Base-by-base conservation (phyloP, 2,888 invertebrate species). In the Corythucha ciliata region DNA sequence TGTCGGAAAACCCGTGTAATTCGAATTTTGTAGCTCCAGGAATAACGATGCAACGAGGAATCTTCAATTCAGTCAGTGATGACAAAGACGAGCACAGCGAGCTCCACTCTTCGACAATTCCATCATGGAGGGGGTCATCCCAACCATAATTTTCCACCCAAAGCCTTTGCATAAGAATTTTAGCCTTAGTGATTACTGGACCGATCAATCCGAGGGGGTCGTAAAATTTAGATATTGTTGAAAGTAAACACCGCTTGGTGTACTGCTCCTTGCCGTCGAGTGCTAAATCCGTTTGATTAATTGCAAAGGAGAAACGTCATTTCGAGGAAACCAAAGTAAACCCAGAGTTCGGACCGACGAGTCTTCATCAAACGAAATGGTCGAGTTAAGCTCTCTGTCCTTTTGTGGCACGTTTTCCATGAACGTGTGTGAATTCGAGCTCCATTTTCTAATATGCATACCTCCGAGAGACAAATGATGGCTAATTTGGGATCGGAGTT, bases 111-210 rank as follows among this genome's bases (percentile, higher is more conserved):
- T 12, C 7, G 16, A 20, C 14, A 2, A 44, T 3, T 12, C 25
- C 24, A 18, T 14, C n/a, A 6, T 45, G 33, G 18, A 52, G 25
- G 18, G 45, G 24, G 10, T 52, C 52, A 27, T 52, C 52, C 46
- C 52, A 52, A 24, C 46, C 37, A 33, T 36, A 33, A 25, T 45
- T 29, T 10, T 18, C 10, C 22, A 27, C 16, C 52, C 52, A 52
- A 6, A 52, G 25, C 14, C 37, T 29, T 37, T 52, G 52, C 33
- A 46, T 24, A 10, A 52, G 29, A 3, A 52, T 7, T 33, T 52
- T 52, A 2, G 52, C 46, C 14, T 12, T 36, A 7, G 36, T n/a
- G 16, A 29, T 29, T 8, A 29, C 29, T 29, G 29, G 29, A 10
- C 29, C 29, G 10, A 29, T 10, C n/a, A 29, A 29, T 10, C 29